phyloP scores from a whole-genome alignment of 2,113 vertebrate species.

The Peromyscus polionotus region DNA sequence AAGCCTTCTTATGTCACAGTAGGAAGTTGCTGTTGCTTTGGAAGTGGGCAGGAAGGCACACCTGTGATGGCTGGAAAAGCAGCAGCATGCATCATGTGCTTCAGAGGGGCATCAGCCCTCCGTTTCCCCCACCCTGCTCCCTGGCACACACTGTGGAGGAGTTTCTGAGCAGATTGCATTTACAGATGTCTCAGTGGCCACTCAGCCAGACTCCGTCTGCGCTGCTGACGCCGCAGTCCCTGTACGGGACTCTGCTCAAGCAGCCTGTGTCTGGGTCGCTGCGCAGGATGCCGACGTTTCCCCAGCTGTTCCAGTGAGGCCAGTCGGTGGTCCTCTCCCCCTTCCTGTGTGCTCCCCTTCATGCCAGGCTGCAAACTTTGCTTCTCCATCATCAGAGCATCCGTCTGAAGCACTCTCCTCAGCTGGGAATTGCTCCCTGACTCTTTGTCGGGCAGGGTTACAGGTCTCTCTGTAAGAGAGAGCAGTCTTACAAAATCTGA shows the following conservation, averaged over 20 bases:
- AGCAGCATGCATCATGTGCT: neutral
- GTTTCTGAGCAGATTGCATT: neutral
- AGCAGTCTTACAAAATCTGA: neutral
- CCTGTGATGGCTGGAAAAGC: neutral
- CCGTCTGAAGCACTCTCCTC: rapidly evolving
- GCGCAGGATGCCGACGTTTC: neutral
- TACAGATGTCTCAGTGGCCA: neutral
- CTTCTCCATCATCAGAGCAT: constrained; percentile 44
- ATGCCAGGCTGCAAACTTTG: neutral
- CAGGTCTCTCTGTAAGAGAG: constrained; percentile 66
- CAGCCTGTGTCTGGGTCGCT: neutral
- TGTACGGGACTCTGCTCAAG: neutral
- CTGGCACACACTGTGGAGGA: neutral
- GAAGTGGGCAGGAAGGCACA: constrained; percentile 43
- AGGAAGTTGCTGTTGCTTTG: constrained; percentile 51
- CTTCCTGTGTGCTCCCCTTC: neutral
- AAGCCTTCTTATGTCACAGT: neutral
- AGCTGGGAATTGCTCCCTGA: constrained; percentile 42
- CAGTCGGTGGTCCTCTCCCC: neutral
- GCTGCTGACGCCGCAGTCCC: constrained; percentile 4
- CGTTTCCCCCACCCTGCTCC: neutral
- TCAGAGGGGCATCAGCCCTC: neutral
- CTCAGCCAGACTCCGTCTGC: neutral
- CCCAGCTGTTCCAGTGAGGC: neutral
- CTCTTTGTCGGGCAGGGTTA: constrained; percentile 51